Evolutionary conservation across 2,797 vertebrate genomes (phyloP).

Genomic region (Gallinago nigripennis): DNA sequence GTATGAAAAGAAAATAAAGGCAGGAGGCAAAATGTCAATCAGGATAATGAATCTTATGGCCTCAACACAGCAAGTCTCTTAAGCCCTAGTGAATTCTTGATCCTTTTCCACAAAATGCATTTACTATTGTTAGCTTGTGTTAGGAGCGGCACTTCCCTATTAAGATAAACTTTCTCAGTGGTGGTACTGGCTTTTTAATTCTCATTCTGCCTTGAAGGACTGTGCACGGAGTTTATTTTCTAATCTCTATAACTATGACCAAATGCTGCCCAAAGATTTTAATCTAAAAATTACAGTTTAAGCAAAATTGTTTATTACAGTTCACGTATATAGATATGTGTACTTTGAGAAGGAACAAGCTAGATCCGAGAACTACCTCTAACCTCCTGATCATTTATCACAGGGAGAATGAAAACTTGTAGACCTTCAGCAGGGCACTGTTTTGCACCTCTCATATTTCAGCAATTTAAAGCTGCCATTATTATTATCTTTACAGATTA

Average conservation of each 20-base stretch:
- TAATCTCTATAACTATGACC: not conserved
- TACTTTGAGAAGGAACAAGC: not conserved
- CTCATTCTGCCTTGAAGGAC: not conserved
- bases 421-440: not conserved
- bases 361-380: not conserved
- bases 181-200: not conserved
- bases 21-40: not conserved
- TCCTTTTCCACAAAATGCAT: not conserved
- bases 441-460: not conserved
- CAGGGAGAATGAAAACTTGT: not conserved
- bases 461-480: not conserved
- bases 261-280: not conserved
- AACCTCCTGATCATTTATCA: not conserved
- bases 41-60: fast-evolving
- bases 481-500: not conserved
- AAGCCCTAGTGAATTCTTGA: not conserved
- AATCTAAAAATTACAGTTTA: not conserved
- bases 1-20: not conserved
- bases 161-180: not conserved
- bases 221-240: not conserved
- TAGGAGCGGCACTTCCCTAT: not conserved
- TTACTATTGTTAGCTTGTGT: not conserved
- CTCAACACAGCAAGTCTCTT: not conserved
- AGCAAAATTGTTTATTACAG: not conserved
- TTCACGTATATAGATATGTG: not conserved